These are phyloP conservation scores for Melanotus villosus DNA, from an alignment of 2,888 invertebrate species.

Conservation along the genomic window DNA sequence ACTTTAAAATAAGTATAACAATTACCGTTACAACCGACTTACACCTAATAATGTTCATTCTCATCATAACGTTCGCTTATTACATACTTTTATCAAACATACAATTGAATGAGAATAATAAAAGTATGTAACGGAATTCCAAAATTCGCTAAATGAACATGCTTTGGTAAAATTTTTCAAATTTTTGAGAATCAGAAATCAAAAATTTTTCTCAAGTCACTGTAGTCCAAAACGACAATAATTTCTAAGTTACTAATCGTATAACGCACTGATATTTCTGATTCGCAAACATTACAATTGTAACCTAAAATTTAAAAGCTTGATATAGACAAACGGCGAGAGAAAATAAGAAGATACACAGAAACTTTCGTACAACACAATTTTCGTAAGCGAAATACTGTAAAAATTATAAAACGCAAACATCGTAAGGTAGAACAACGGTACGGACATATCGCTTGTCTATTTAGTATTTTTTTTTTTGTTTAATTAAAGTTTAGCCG, in stretches of 20 bases:
- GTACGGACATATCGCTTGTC: constrained; percentile 13
- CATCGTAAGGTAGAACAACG: background rate
- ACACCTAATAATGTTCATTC: constrained; percentile 48
- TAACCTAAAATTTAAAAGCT: constrained; percentile 7
- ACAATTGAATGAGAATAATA: constrained; percentile 13
- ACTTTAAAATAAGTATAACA: constrained; percentile 53
- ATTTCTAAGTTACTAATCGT: too few species aligned
- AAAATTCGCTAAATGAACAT: constrained; percentile 42
- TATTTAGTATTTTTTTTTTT: too few species aligned
- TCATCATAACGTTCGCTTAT: constrained; percentile 31
- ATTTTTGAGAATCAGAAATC: constrained; percentile 49
- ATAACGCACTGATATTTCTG: constrained; percentile 17
- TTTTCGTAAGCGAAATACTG: constrained; percentile 33
- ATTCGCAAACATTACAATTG: constrained; percentile 26
- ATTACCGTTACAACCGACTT: constrained; percentile 51
- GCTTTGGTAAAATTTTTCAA: constrained; percentile 46
- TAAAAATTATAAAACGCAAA: constrained; percentile 20
- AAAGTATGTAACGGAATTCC: constrained; percentile 34
- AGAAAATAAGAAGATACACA: constrained; percentile 28
- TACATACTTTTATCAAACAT: constrained; percentile 26
- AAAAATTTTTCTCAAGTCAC: background rate
- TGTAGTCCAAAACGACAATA: too few species aligned
- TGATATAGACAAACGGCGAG: background rate
- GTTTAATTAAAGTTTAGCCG: background rate
- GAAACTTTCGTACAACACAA: constrained; percentile 21